A percentile compares a stretch with the other conserved stretches of the same genome.
Conservation (phyloP, 2,113 vertebrate genomes). For the Nothoprocta perdicaria region DNA sequence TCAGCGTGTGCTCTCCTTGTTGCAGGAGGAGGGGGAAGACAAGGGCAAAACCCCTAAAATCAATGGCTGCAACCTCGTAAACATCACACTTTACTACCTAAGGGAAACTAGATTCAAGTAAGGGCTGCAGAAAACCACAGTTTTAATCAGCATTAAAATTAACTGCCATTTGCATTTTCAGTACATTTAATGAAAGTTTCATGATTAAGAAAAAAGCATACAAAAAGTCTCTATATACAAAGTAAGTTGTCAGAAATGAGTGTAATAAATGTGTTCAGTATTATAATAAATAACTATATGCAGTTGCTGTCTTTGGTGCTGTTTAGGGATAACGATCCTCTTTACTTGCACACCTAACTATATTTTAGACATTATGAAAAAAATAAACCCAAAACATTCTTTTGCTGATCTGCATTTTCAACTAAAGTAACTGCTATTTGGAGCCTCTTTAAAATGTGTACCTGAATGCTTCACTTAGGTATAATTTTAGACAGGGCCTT, state of each 20-base stretch:
- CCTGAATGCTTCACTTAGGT: not conserved
- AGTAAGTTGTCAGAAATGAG: constrained; percentile 64
- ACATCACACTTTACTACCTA: constrained; percentile 60
- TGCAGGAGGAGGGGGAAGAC: not conserved
- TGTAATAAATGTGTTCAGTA: constrained; percentile 51
- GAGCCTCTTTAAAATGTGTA: not conserved
- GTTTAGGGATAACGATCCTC: constrained; percentile 29
- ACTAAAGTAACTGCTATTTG: not conserved
- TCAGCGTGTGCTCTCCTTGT: not conserved
- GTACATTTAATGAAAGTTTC: constrained; percentile 14
- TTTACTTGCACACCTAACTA: not conserved
- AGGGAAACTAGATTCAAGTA: constrained; percentile 78
- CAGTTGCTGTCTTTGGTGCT: constrained; percentile 77
- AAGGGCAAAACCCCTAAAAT: not conserved
- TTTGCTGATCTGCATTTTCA: not conserved
- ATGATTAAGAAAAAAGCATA: constrained; percentile 59
- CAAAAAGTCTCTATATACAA: constrained; percentile 61
- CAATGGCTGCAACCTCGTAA: constrained; percentile 58
- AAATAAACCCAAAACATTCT: not conserved
- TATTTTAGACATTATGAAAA: not conserved
- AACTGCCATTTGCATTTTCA: not conserved
- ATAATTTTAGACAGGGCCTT: not conserved
- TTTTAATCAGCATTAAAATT: constrained; percentile 4
- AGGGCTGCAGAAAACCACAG: constrained; percentile 49
- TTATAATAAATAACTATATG: constrained; percentile 9